Conservation (phyloP, 2,888 invertebrate genomes). For the Hirtodrosophila histrioides region DNA sequence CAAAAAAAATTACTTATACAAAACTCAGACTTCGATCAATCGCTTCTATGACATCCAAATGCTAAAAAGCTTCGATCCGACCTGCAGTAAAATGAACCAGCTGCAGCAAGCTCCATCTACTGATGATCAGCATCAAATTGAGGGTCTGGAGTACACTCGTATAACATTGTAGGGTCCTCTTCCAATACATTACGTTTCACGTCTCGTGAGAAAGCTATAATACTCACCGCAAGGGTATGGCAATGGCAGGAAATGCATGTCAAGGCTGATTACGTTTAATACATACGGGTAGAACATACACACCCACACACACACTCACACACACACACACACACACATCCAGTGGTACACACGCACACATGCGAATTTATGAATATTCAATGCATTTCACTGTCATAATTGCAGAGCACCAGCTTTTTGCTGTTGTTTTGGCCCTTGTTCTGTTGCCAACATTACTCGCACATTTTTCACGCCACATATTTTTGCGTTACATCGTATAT, state of each 20-base stretch:
- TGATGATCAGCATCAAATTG: too few species aligned
- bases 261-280: slow-evolving; percentile 70
- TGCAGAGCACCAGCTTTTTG: slow-evolving; percentile 59
- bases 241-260: slow-evolving; percentile 64
- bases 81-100: too few species aligned
- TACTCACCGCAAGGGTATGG: not conserved
- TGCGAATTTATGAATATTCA: slow-evolving; percentile 69
- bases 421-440: slow-evolving; percentile 42
- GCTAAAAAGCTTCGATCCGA: too few species aligned
- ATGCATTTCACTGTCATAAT: slow-evolving; percentile 75
- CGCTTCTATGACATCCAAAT: too few species aligned
- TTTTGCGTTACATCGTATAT: slow-evolving; percentile 29
- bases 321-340: slow-evolving; percentile 1
- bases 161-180: too few species aligned
- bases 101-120: too few species aligned
- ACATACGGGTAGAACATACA: slow-evolving; percentile 8
- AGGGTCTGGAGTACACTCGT: too few species aligned
- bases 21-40: too few species aligned
- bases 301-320: not conserved
- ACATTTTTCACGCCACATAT: slow-evolving; percentile 22
- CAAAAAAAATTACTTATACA: too few species aligned
- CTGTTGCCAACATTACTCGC: slow-evolving; percentile 41
- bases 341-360: slow-evolving; percentile 2
- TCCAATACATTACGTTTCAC: too few species aligned
- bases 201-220: too few species aligned